Evolutionary conservation across 2,113 vertebrate species (phyloP), one percentile per base, ranked within the genome.

Genomic region (Crotalus helleri): DNA sequence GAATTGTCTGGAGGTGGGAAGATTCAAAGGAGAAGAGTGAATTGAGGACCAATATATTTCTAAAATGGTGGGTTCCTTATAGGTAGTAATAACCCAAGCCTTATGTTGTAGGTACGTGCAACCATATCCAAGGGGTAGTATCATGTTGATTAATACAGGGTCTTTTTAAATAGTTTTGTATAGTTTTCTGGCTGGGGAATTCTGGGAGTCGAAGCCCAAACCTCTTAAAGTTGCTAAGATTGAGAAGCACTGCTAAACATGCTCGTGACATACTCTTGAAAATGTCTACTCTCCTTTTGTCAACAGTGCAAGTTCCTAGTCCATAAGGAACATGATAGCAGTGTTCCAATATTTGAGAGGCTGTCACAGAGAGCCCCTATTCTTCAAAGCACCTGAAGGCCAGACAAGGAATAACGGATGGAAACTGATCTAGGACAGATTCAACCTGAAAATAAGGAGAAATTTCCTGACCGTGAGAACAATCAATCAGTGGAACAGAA

Each of bases 1-100:
- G 96, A 97, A 87, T 97, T 97, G 93, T 97, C 97, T 97, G 93
- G 69, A 55, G 89, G 97, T 23, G 13, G n/a, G 11, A 57, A 55
- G 46, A 33, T 51, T 46, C 2, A 33, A 21, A 11, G 7, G 33
- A 69, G 9, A 46, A 24, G 4, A 23, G 13, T 49, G 53, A 55
- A 29, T 8, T 23, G 13, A n/a, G 39, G 11, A 9, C 51, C 3
- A 3, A 1, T 21, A 9, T 81, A 39, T 44, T n/a, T 57, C 51
- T 5, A 59, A 46, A 10, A 33, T 4, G 23, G 24, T 15, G 24
- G 23, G 8, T 3, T 17, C 59, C 44, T 58, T 85, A 3, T 29
- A 57, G 88, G 17, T 1, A 21, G 74, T 21, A 44, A 39, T 21
- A 81, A 81, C 69, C 69, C n/a, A 74, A 74, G 12, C 13, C 61